phyloP scores from a whole-genome alignment of 2,113 vertebrate genomes.

The Chelonoidis abingdonii region DNA sequence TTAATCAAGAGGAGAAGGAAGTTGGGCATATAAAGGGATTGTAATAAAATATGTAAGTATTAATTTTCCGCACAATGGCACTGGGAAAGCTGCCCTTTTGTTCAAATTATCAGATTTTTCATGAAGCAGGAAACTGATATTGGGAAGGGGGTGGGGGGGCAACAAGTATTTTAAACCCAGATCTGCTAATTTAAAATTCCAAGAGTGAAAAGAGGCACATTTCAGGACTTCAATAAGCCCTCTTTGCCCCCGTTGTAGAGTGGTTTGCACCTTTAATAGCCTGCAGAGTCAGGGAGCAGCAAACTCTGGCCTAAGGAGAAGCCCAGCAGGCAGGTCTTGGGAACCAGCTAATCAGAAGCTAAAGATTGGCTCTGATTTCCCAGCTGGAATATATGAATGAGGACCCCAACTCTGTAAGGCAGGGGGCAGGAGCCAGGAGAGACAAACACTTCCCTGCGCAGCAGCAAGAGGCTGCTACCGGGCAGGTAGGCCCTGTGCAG shows the following conservation, averaged over 20 bases:
- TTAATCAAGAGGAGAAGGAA: neutral
- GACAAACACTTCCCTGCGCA: neutral
- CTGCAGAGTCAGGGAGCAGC: neutral
- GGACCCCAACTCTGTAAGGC: neutral
- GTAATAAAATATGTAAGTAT: neutral
- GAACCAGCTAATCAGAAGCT: neutral
- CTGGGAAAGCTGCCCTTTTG: neutral
- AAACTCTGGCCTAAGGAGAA: neutral
- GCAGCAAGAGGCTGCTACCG: neutral
- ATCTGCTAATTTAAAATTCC: neutral
- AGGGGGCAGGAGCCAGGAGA: neutral
- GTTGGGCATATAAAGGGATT: neutral
- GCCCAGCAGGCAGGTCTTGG: neutral
- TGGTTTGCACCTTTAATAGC: neutral
- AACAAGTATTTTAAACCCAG: neutral
- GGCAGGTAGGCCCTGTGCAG: neutral
- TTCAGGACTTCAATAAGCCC: neutral
- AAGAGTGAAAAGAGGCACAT: neutral
- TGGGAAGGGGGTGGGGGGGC: neutral
- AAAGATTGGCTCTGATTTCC: neutral
- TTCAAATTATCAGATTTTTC: neutral
- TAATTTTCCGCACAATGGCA: neutral
- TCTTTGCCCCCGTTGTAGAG: neutral
- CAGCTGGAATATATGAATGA: neutral
- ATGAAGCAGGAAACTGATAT: neutral